These are phyloP conservation scores for Macrotrachela quadricornifera DNA, from an alignment of 1,140 invertebrate genomes.

Conservation along the genomic window DNA sequence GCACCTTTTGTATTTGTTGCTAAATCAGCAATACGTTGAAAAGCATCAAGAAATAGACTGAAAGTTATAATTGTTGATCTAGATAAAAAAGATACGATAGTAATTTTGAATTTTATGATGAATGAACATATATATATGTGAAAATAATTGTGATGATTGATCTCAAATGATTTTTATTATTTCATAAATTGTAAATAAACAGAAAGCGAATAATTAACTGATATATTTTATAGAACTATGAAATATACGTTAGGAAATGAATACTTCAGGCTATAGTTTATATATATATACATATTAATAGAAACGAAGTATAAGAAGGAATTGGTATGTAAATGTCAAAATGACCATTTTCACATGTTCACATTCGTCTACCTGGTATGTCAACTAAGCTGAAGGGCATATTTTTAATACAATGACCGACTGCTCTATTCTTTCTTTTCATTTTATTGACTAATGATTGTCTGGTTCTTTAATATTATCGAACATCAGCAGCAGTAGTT, in stretches of 20 bases:
- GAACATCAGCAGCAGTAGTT: neutral
- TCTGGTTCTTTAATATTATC: neutral
- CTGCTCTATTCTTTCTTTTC: neutral
- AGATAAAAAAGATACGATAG: constrained; percentile 13
- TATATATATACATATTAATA: too few species aligned
- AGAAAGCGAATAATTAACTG: too few species aligned
- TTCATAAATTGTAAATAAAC: too few species aligned
- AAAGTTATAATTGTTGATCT: constrained; percentile 71
- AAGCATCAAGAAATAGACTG: constrained; percentile 71
- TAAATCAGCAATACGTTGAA: constrained; percentile 88
- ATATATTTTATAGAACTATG: too few species aligned
- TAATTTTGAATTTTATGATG: too few species aligned
- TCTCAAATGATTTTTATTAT: too few species aligned
- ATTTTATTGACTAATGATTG: neutral
- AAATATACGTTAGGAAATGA: too few species aligned
- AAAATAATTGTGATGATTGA: too few species aligned
- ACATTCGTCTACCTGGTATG: neutral
- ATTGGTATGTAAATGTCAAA: neutral
- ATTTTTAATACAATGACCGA: neutral
- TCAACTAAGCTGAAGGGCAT: neutral
- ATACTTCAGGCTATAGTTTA: too few species aligned
- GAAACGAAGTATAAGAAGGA: too few species aligned
- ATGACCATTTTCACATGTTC: neutral
- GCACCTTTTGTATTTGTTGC: constrained; percentile 83
- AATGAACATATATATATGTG: too few species aligned